Base-by-base conservation (phyloP, 1,140 invertebrate species). In the Conopomorpha cramerella region DNA sequence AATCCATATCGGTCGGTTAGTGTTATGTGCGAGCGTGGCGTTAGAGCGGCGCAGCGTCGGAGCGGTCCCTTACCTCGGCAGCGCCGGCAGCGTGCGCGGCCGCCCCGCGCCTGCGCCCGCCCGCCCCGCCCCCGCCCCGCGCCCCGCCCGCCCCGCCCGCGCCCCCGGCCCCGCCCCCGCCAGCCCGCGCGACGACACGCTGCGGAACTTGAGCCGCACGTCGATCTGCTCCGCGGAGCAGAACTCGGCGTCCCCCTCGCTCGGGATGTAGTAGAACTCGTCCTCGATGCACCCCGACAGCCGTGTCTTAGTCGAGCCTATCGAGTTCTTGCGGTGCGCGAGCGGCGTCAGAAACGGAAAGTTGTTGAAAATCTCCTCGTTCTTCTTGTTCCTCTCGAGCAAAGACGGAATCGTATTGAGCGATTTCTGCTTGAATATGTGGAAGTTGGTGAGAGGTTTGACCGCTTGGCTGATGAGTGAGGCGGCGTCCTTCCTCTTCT, bases 321-420 rank as follows among this genome's bases (percentile, higher is more conserved):
- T 46, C 18, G 77, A 76, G 49, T 63, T 68, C 51, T 74, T 76
- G 13, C 77, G 46, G 45, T 79, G 64, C 34, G 77, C 72, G n/a
- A 79, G 54, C n/a, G 77, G 77, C 41, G 77, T 79, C 33, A 79
- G 49, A 38, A 79, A 79, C 11, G 77, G 77, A 37, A 79, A 79
- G 45, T 79, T 77, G 36, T 59, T 66, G 53, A 79, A 79, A 35
- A 79, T 41, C 41, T 79, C 72, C 38, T 76, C 63, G 45, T 49
- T 56, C 28, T 46, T 45, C 26, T 42, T 51, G 34, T 53, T 55
- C 45, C 48, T 66, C 8, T 49, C 68, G n/a, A n/a, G n/a, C n/a
- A n/a, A n/a, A n/a, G n/a, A n/a, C 8, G 73, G 70, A 11, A 79
- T 70, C 2, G 73, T 77, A 46, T 68, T 77, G 1, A 77, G 53